Evolutionary conservation across 2,888 invertebrate genomes (phyloP).

Genomic region (Machimus rusticus): DNA sequence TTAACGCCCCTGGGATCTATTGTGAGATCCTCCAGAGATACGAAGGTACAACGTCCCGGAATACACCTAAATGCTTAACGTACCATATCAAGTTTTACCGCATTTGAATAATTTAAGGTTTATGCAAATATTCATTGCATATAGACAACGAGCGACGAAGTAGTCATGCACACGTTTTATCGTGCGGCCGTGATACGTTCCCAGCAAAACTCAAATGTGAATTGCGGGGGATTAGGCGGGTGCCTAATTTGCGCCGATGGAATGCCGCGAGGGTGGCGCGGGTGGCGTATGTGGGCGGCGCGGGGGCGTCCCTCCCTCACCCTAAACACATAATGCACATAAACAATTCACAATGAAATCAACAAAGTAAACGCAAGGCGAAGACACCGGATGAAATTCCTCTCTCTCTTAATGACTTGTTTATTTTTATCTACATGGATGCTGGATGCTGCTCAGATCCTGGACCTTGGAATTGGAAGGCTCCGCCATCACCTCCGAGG

Average conservation of each 20-base stretch:
- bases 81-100: constrained; percentile 4
- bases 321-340: not conserved
- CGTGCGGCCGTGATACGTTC: not conserved
- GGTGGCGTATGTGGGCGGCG: not conserved
- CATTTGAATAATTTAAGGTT: constrained; percentile 14
- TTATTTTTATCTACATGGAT: constrained; percentile 10
- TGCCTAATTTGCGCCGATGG: not conserved
- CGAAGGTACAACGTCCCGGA: not conserved
- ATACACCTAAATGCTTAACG: not conserved
- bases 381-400: not conserved
- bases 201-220: not conserved
- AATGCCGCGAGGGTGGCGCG: not conserved
- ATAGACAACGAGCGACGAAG: not conserved
- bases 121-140: constrained; percentile 10
- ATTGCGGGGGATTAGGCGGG: not conserved
- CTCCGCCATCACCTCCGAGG: not conserved
- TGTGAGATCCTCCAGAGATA: not conserved
- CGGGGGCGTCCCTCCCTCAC: not conserved
- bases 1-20: not conserved
- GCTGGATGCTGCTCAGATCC: not conserved
- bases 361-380: not conserved
- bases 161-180: not conserved
- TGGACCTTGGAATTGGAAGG: not conserved
- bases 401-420: constrained; percentile 6
- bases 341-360: constrained; percentile 12